Evolutionary conservation across 2,797 vertebrate genomes (phyloP), one percentile per base, ranked within the genome.

Genomic region (Crenichthys baileyi): DNA sequence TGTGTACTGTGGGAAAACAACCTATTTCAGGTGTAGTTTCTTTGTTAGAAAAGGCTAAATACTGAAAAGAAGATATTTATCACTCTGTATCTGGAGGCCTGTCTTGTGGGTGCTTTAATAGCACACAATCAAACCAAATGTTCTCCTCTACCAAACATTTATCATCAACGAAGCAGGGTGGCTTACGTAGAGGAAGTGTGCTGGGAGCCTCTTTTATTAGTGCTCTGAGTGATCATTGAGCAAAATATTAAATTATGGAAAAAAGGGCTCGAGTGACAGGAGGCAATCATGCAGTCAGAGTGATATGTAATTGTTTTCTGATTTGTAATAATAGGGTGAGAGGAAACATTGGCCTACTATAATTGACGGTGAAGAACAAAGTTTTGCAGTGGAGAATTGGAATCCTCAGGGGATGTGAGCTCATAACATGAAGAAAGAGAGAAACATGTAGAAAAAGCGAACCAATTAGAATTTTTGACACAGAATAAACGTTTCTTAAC

Each of bases 281-380:
- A 89, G 89, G 85, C 87, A 93, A 93, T 93, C 91, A 92, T 71
- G 83, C 83, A 84, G 89, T 87, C 80, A 90, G 81, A 87, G 82
- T 80, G 87, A 90, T 91, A 89, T 86, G 86, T 92, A 94, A 94
- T 89, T 90, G 91, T 93, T 93, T 93, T 93, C 88, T 87, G 82
- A 89, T 90, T 90, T 93, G 83, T 89, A 93, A 93, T 95, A 93
- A 93, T 70, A 81, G 81, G 88, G 83, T 41, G 72, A 87, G 84
- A 81, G 79, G 85, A 93, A 94, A 92, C 89, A 90, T 85, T 90
- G 83, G 83, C 76, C 82, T 75, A 50, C 73, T 80, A 81, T 90
- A 93, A 91, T 92, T 88, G 93, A 91, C 70, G 24, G 68, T 50
- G 80, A 85, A 83, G 81, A 90, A 84, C 79, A 89, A 90, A 83